These are phyloP conservation scores for Coryphaenoides rupestris DNA, from an alignment of 2,113 vertebrate species.

Conservation along the genomic window DNA sequence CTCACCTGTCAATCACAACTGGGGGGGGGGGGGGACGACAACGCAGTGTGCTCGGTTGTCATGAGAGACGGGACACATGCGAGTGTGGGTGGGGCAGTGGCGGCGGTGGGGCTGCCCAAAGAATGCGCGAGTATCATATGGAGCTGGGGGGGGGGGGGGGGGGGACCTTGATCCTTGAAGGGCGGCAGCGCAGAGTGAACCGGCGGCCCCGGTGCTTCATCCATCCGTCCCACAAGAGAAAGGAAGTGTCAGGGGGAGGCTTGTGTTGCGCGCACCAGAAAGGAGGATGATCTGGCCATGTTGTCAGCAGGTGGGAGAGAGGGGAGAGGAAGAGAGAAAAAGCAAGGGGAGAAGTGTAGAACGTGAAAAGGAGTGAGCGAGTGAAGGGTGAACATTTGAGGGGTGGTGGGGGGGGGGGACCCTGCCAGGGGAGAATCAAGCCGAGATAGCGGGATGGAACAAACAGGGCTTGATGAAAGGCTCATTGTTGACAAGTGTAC, in stretches of 20 bases:
- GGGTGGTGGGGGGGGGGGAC: constrained; percentile 22
- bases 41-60: constrained; percentile 6
- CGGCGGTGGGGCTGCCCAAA: neutral
- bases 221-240: constrained; percentile 13
- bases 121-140: neutral
- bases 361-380: neutral
- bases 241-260: constrained; percentile 20
- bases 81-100: constrained; percentile 6
- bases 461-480: constrained; percentile 7
- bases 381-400: constrained; percentile 20
- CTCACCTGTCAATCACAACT: constrained; percentile 70
- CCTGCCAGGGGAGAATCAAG: neutral
- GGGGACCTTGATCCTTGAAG: constrained; percentile 36
- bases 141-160: constrained; percentile 24
- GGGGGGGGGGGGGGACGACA: constrained; percentile 61
- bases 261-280: constrained; percentile 16
- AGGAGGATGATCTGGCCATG: constrained; percentile 27
- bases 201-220: constrained; percentile 22
- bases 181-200: constrained; percentile 20
- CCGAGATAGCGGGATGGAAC: constrained; percentile 17
- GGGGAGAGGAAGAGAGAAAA: constrained; percentile 11
- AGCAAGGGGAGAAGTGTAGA: too few relatives aligned
- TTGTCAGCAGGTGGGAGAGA: constrained; percentile 32
- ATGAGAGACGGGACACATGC: constrained; percentile 13
- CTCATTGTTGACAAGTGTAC: constrained; percentile 22